Conservation (phyloP, 2,113 vertebrate species). For the Apaloderma vittatum region DNA sequence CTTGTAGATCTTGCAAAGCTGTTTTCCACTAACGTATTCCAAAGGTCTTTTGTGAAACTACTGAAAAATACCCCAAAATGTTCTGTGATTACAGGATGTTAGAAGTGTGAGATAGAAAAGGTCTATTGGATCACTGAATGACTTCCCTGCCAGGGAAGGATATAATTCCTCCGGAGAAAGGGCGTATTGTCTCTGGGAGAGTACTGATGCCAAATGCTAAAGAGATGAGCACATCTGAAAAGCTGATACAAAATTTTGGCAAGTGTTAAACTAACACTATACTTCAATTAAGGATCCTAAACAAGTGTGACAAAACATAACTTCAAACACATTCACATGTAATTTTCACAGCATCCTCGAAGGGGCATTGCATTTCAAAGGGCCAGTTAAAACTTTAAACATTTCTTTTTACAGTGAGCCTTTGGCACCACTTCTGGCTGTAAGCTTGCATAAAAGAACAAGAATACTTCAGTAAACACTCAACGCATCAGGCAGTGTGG, state of each 20-base stretch:
- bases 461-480: background rate
- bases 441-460: constrained; percentile 4
- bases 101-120: constrained; percentile 65
- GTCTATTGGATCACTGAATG: background rate
- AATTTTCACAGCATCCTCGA: background rate
- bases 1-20: constrained; percentile 23
- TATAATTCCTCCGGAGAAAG: constrained; percentile 51
- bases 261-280: background rate
- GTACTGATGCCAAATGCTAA: constrained; percentile 22
- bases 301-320: background rate
- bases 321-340: background rate
- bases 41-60: constrained; percentile 61
- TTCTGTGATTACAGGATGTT: constrained; percentile 71
- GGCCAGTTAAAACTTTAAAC: background rate
- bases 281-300: background rate
- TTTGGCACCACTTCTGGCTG: constrained; percentile 1
- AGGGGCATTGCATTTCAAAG: background rate
- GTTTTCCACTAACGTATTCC: constrained; percentile 35
- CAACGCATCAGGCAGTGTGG: background rate
- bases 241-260: background rate
- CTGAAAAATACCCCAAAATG: constrained; percentile 46
- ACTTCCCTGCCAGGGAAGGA: constrained; percentile 50
- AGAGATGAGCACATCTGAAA: constrained; percentile 41
- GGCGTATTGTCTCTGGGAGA: constrained; percentile 19
- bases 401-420: background rate